A percentile compares a stretch with the other conserved stretches of the same genome.
Evolutionary conservation across 1,140 invertebrate genomes (phyloP).

Genomic region (Penaeus japonicus): DNA sequence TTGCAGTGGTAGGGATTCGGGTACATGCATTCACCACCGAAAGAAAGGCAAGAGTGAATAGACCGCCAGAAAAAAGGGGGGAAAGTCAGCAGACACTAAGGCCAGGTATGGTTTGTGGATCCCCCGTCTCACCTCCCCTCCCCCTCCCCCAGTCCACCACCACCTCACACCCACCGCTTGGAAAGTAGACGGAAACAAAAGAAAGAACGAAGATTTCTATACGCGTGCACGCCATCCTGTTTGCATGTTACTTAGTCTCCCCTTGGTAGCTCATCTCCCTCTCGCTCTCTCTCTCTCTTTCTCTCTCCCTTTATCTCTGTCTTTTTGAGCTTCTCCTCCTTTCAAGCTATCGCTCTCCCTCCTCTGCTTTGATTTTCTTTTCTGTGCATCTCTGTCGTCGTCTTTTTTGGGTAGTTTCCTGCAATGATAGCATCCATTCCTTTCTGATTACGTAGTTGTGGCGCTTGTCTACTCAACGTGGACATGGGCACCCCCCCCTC

Average conservation of each 20-base stretch:
- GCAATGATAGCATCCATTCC: too few relatives aligned
- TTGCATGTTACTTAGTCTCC: neutral
- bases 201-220: too few relatives aligned
- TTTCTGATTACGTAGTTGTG: too few relatives aligned
- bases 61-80: slow-evolving; percentile 2
- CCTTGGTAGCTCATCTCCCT: neutral
- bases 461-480: too few relatives aligned
- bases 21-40: slow-evolving; percentile 49
- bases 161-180: too few relatives aligned
- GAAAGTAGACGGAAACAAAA: too few relatives aligned
- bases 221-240: neutral
- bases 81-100: slow-evolving; percentile 20
- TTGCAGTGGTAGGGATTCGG: slow-evolving; percentile 44
- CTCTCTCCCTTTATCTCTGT: neutral
- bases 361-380: neutral
- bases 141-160: neutral
- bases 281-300: neutral
- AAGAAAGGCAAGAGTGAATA: slow-evolving; percentile 46
- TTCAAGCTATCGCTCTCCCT: neutral
- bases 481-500: too few relatives aligned
- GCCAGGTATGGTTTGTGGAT: slow-evolving; percentile 49
- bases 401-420: too few relatives aligned
- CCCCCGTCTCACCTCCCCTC: neutral
- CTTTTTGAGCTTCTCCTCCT: neutral
- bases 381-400: neutral